Base-by-base conservation (phyloP, 1,140 invertebrate genomes). In the Drosophila ficusphila region DNA sequence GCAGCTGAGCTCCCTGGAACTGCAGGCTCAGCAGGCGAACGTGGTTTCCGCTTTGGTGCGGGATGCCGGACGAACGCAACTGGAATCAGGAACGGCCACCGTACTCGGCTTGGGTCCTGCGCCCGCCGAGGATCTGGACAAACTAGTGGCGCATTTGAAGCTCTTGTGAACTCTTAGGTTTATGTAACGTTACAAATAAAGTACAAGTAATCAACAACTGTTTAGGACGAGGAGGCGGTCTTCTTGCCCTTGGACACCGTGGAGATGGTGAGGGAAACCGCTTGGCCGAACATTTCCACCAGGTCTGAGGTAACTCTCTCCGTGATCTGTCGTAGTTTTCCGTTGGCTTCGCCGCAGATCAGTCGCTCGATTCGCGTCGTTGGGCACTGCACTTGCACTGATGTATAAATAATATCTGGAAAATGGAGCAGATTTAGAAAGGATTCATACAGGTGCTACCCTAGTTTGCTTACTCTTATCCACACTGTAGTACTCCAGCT, bases 21-120 rank as follows among this genome's bases (percentile, higher is more conserved):
- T 91, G 18, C 86, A 92, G 70, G 96, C 96, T 0, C 83, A 91
- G 39, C 68, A 92, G 4, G 70, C 92, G 29, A 94, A 94, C 42
- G 78, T 97, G n/a, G 92, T 94, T 33, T 92, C 93, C 14, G 93
- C 92, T 34, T 39, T 96, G 18, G 94, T 97, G 49, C 91, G 92
- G 76, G 97, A 97, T 93, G 96, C 96, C 42, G 97, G 96, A 1
- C 92, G 92, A 79, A 97, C 97, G 25, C 94, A 97, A 90, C 91
- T 97, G 29, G 92, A 92, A 25, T 65, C 91, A 56, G 93, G 93
- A 11, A 95, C 96, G 16, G 92, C 93, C 11, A 97, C 96, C 16
- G 96, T 95, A 6, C 75, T 97, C 16, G 96, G 95, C 31, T 93
- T 97, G 56, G 97, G 97, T 31, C 97, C 95, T 72, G 96, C 93